These are phyloP conservation scores for Mus spretus DNA, from an alignment of 2,797 vertebrate species.

Conservation along the genomic window DNA sequence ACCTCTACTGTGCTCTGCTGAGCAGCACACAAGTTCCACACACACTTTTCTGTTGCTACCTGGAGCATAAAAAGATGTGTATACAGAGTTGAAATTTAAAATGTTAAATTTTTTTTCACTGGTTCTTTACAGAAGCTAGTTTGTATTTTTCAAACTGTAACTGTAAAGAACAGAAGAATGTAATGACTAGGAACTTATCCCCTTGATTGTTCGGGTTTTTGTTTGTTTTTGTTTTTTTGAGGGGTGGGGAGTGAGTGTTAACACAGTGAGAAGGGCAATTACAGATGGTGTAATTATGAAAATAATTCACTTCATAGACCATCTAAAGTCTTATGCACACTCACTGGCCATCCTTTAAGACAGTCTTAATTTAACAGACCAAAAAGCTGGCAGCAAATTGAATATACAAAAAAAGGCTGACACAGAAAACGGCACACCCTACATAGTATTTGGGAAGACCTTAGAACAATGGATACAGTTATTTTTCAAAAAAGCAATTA, in stretches of 20 bases:
- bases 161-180: neutral
- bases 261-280: slow-evolving; percentile 34
- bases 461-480: neutral
- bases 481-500: neutral
- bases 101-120: neutral
- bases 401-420: neutral
- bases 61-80: neutral
- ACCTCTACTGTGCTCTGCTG: neutral
- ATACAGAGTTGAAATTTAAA: neutral
- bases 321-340: neutral
- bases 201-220: neutral
- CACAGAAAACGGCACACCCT: neutral
- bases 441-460: neutral
- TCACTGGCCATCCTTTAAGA: neutral
- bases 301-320: neutral
- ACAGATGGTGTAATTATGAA: slow-evolving; percentile 6
- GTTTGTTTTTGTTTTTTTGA: neutral
- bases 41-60: neutral
- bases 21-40: neutral
- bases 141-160: neutral
- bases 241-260: neutral
- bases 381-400: slow-evolving; percentile 45
- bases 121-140: slow-evolving; percentile 10
- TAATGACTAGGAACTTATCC: neutral
- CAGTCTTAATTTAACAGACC: neutral